Percentiles rank a stretch among this genome's conserved stretches.
Conservation (phyloP, 1,140 invertebrate species). For the Drosophila nannoptera region DNA sequence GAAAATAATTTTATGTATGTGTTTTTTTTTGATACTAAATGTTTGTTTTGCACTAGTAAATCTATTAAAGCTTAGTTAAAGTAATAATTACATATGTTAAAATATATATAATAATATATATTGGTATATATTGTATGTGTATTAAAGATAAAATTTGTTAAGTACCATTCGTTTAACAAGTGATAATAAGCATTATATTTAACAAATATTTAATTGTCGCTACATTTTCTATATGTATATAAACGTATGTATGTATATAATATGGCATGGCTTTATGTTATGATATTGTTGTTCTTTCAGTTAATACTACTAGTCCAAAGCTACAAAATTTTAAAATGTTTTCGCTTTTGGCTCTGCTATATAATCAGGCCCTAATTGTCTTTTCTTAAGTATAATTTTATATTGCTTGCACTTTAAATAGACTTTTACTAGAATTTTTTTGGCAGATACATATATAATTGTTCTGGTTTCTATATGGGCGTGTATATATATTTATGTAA, state of each 20-base stretch:
- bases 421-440: constrained; percentile 18
- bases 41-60: constrained; percentile 57
- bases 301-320: constrained; percentile 56
- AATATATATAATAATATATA: constrained; percentile 24
- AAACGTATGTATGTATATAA: constrained; percentile 41
- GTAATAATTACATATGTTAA: constrained; percentile 39
- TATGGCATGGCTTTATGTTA: constrained; percentile 66
- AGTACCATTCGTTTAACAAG: constrained; percentile 75
- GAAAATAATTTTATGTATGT: background rate
- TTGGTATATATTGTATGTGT: constrained; percentile 48
- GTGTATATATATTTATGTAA: constrained; percentile 13
- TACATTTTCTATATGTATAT: constrained; percentile 33
- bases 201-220: constrained; percentile 40
- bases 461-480: constrained; percentile 41
- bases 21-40: constrained; percentile 25
- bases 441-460: constrained; percentile 54
- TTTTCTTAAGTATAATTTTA: constrained; percentile 10
- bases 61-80: constrained; percentile 76
- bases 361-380: constrained; percentile 15
- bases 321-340: constrained; percentile 40
- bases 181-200: constrained; percentile 46
- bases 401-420: constrained; percentile 51
- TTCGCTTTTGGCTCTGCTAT: constrained; percentile 23
- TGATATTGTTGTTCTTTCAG: constrained; percentile 51
- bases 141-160: constrained; percentile 75